A percentile compares a stretch with the other conserved stretches of the same genome.
These are phyloP conservation scores for Lacanobia wlatinum DNA, from an alignment of 2,888 invertebrate species.

Conservation along the genomic window DNA sequence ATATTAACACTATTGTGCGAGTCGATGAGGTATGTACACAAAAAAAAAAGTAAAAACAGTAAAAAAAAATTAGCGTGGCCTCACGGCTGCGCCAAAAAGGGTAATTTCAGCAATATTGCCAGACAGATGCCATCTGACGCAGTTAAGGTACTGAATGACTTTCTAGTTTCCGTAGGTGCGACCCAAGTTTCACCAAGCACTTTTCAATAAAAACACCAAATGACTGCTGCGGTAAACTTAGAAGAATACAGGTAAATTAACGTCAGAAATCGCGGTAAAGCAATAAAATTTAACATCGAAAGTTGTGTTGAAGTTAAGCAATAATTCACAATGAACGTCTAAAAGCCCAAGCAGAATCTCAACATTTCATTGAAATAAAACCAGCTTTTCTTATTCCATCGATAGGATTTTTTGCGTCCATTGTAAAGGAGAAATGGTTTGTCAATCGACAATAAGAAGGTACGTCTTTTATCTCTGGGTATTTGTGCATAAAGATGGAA, in stretches of 20 bases:
- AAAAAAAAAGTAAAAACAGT: too few relatives aligned
- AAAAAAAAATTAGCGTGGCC: too few relatives aligned
- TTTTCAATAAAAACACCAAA: constrained; percentile 6
- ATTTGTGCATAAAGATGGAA: constrained; percentile 68
- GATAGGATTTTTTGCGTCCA: constrained; percentile 68
- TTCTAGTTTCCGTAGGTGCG: not conserved
- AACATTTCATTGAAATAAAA: constrained; percentile 69
- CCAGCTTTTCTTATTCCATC: constrained; percentile 66
- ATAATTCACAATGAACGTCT: constrained; percentile 62
- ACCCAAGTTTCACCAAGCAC: too few relatives aligned
- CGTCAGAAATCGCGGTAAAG: constrained; percentile 40
- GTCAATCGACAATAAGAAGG: constrained; percentile 75
- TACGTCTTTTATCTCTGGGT: constrained; percentile 73
- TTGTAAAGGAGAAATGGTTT: constrained; percentile 74
- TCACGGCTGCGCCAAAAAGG: too few relatives aligned
- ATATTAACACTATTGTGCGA: too few relatives aligned
- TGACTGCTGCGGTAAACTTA: not conserved
- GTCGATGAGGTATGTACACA: too few relatives aligned
- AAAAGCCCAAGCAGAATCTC: constrained; percentile 60
- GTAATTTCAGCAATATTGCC: too few relatives aligned
- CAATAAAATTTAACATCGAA: constrained; percentile 56
- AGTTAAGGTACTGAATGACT: too few relatives aligned
- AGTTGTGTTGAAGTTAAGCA: constrained; percentile 51
- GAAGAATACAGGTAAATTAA: constrained; percentile 18
- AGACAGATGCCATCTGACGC: too few relatives aligned